Percentiles rank a stretch among this genome's conserved stretches.
These are phyloP conservation scores for Metallyticus violacea DNA, from an alignment of 2,888 invertebrate species.

Conservation along the genomic window DNA sequence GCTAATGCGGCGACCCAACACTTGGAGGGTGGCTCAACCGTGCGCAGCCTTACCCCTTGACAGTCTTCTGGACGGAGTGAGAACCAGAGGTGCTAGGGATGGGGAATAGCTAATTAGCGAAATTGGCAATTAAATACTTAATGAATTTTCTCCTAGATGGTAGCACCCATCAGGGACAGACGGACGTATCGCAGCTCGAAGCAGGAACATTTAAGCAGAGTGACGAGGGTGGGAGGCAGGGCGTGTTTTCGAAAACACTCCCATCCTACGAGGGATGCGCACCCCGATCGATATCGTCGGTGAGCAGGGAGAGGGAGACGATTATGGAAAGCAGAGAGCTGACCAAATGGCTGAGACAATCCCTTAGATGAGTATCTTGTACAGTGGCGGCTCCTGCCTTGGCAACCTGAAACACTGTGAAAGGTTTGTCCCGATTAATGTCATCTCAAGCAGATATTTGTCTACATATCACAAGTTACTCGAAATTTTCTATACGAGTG, in stretches of 20 bases:
- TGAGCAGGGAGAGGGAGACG: background rate
- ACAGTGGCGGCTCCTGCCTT: background rate
- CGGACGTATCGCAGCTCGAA: background rate
- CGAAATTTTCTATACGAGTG: too few relatives aligned
- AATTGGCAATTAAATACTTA: conserved; percentile 26
- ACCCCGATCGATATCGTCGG: background rate
- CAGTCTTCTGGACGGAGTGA: background rate
- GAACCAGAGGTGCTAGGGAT: too few relatives aligned
- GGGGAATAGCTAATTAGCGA: conserved; percentile 17
- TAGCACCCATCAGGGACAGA: conserved; percentile 19
- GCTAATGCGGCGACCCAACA: background rate
- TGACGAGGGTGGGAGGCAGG: background rate
- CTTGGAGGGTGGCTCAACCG: background rate
- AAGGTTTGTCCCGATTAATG: too few relatives aligned
- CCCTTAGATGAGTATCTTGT: background rate
- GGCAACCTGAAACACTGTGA: too few relatives aligned
- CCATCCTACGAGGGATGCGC: background rate
- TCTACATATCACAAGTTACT: too few relatives aligned
- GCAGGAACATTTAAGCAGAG: background rate
- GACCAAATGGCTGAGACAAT: background rate
- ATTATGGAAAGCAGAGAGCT: background rate
- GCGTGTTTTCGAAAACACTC: background rate
- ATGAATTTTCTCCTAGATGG: conserved; percentile 21
- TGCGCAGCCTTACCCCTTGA: background rate
- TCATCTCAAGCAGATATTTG: background rate